Percentiles rank a stretch among this genome's conserved stretches.
These are phyloP conservation scores for Agrilus planipennis DNA, from an alignment of 1,140 invertebrate species.

Conservation along the genomic window DNA sequence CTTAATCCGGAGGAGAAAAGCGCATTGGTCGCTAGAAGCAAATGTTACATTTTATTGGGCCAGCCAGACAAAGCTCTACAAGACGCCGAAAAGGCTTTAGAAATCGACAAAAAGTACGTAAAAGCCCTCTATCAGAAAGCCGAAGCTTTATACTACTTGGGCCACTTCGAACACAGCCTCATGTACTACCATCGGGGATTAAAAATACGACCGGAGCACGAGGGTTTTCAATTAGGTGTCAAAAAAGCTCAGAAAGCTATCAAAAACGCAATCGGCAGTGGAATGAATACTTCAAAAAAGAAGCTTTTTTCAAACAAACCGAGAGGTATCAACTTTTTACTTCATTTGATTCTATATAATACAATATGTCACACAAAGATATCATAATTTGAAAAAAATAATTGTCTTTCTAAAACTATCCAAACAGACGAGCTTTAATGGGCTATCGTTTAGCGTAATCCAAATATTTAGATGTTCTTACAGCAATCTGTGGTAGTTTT, in stretches of 20 bases:
- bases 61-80: conserved; percentile 68
- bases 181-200: conserved; percentile 84
- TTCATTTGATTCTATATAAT: too few relatives aligned
- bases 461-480: too few relatives aligned
- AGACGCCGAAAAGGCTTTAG: conserved; percentile 73
- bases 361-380: too few relatives aligned
- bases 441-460: too few relatives aligned
- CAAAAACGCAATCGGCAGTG: conserved; percentile 76
- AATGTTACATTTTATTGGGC: conserved; percentile 80
- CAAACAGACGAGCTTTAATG: too few relatives aligned
- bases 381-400: too few relatives aligned
- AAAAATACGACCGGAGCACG: conserved; percentile 71
- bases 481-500: too few relatives aligned
- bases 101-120: conserved; percentile 63
- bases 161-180: conserved; percentile 85
- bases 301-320: too few relatives aligned
- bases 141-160: conserved; percentile 82
- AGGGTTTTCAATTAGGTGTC: conserved; percentile 78
- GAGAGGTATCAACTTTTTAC: too few relatives aligned
- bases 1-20: conserved; percentile 73
- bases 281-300: too few relatives aligned
- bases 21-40: conserved; percentile 76
- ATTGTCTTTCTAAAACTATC: too few relatives aligned
- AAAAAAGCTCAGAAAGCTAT: conserved; percentile 92
- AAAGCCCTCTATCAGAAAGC: conserved; percentile 86